Conservation (phyloP, 2,797 vertebrate genomes). For the Coendou prehensilis region DNA sequence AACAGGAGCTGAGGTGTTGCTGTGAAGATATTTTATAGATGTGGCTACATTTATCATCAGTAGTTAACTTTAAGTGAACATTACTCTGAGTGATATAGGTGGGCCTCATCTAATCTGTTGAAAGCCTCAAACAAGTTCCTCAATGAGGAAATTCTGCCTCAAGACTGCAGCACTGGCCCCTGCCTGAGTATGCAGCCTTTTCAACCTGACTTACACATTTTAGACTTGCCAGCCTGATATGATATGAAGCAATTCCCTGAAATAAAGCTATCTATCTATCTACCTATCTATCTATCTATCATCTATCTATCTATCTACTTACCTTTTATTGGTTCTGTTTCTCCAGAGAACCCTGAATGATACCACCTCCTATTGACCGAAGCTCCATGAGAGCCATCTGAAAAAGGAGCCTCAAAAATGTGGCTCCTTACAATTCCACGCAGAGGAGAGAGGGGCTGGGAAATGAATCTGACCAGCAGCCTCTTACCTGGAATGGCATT, state of each 20-base stretch:
- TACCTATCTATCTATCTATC: background rate
- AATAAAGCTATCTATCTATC: background rate
- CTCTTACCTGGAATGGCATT: background rate
- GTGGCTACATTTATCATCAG: background rate
- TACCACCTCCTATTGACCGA: background rate
- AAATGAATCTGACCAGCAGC: background rate
- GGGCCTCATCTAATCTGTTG: background rate
- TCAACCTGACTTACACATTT: background rate
- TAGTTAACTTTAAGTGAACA: background rate
- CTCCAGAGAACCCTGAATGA: background rate
- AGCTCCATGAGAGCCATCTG: background rate
- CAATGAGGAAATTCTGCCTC: background rate
- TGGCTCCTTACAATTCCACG: rapidly evolving
- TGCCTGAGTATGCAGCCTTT: background rate
- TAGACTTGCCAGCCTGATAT: background rate
- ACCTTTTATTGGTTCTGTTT: background rate
- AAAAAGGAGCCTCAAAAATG: background rate
- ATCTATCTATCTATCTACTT: background rate
- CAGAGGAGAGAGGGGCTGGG: background rate
- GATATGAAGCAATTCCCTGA: background rate
- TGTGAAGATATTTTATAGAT: background rate
- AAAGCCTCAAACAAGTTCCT: background rate
- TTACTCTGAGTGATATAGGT: background rate
- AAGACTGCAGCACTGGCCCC: background rate
- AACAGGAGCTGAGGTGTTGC: background rate